Percentiles rank a stretch among this genome's conserved stretches.
Evolutionary conservation across 2,113 vertebrate genomes (phyloP).

Genomic region (Gymnocephalus cernua): DNA sequence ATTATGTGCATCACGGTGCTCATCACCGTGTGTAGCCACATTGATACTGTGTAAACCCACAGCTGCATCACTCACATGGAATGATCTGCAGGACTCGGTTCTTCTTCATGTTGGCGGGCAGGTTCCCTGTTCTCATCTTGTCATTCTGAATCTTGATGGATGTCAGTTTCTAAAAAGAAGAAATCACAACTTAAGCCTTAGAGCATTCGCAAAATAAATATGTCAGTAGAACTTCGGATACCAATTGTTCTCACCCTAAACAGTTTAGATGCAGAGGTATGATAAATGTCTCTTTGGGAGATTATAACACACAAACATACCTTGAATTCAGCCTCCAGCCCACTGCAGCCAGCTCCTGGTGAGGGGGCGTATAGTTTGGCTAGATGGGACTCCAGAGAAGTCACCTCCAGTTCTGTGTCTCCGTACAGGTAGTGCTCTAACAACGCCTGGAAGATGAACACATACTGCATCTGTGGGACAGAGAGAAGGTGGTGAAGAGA

Average conservation of each 20-base stretch:
- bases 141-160: conserved; percentile 99
- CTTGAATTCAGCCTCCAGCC: conserved; percentile 98
- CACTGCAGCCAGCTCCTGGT: conserved; percentile 92
- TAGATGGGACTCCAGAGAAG: conserved; percentile 95
- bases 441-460: conserved; percentile 98
- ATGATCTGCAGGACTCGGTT: conserved; percentile 99
- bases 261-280: neutral
- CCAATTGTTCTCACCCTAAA: neutral
- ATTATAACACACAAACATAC: conserved; percentile 72
- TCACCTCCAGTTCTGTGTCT: conserved; percentile 98
- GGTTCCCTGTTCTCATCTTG: conserved; percentile 98
- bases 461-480: conserved; percentile 95
- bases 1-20: neutral
- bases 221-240: neutral
- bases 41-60: neutral
- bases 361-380: conserved; percentile 96
- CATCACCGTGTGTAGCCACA: neutral
- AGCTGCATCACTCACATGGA: conserved; percentile 89
- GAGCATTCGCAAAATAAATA: neutral
- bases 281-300: neutral
- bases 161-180: conserved; percentile 90
- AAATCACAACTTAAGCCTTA: neutral
- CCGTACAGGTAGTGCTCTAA: conserved; percentile 98
- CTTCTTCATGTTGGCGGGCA: conserved; percentile 99
- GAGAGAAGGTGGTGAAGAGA: neutral